Conservation (phyloP, 1,140 invertebrate genomes). For the Anoplolepis gracilipes region DNA sequence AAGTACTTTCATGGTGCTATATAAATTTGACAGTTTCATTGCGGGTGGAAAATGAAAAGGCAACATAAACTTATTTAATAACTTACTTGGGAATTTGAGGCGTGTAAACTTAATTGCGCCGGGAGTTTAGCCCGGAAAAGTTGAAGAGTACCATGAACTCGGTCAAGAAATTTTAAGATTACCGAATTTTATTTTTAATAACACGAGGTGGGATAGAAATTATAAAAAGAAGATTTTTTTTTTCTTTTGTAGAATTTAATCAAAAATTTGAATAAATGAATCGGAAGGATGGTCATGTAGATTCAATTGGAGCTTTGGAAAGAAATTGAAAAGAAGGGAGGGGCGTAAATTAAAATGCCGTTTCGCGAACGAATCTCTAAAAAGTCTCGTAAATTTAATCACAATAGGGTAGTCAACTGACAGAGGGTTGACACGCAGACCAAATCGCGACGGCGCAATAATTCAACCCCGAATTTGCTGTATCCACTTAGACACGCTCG, state of each 20-base stretch:
- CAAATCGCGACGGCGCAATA: slow-evolving; percentile 16
- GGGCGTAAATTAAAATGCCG: slow-evolving; percentile 31
- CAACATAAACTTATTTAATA: neutral
- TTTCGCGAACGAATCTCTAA: slow-evolving; percentile 12
- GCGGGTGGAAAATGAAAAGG: neutral
- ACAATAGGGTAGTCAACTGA: slow-evolving; percentile 14
- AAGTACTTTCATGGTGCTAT: neutral
- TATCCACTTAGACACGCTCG: slow-evolving; percentile 53
- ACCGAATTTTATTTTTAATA: neutral
- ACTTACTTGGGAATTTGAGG: neutral
- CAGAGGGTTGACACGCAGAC: too few relatives aligned
- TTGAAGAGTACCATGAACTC: slow-evolving; percentile 9
- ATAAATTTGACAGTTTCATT: neutral
- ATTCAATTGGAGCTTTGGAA: slow-evolving; percentile 38
- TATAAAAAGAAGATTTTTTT: neutral
- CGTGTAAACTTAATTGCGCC: slow-evolving; percentile 7
- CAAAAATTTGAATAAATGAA: neutral
- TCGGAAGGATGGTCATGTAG: neutral
- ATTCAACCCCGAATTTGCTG: slow-evolving; percentile 39
- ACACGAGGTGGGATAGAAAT: slow-evolving; percentile 13
- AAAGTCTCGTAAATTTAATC: slow-evolving; percentile 50
- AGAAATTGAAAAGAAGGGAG: neutral
- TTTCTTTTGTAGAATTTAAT: slow-evolving; percentile 4
- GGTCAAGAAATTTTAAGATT: slow-evolving; percentile 28
- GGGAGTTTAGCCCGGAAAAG: slow-evolving; percentile 2